Base-by-base conservation (phyloP, 2,888 invertebrate species). In the Hydrotaea diabolus region DNA sequence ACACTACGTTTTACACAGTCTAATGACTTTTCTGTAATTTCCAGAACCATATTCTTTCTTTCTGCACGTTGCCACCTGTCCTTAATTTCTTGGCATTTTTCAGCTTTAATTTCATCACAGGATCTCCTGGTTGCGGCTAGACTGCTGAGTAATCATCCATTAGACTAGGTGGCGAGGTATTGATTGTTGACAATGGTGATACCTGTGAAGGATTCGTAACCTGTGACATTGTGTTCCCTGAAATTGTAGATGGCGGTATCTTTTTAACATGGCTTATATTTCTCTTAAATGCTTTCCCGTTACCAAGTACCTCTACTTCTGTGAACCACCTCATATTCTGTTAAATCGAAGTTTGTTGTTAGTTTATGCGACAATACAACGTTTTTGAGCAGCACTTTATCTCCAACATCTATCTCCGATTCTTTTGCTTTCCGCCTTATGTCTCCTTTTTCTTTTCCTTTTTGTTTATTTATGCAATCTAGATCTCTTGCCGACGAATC, bases 341-440 rank as follows among this genome's bases (percentile, higher is more conserved):
- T 77, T 77, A 31, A 21, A 83, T 79, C 81, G 62, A 85, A 82
- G 49, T 69, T 78, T 39, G 81, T 73, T 53, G 80, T 80, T n/a
- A 84, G 73, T 36, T 85, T 82, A 39, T 85, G 64, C 1, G 83
- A 72, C 21, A 82, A 79, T 39, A 82, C 53, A 4, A 77, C 72
- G 43, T 82, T 82, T 13, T 53, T 72, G 11, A 55, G n/a, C 17
- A 72, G 26, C 31, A 72, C 72, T 31, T 55, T 72, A 21, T 72
- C 72, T 4, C 72, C 72, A 23, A 72, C 55, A 23, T 13, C 21
- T 31, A 72, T 72, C 7, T 36, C 53, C 4, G 72, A 72, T n/a
- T 72, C 72, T 31, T 55, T 72, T 26, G 72, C 36, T 15, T 53
- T 72, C 23, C 72, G 21, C n/a, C 11, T 53, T 49, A 11, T 53